Conservation (phyloP, 2,113 vertebrate genomes). For the Reinhardtius hippoglossoides region DNA sequence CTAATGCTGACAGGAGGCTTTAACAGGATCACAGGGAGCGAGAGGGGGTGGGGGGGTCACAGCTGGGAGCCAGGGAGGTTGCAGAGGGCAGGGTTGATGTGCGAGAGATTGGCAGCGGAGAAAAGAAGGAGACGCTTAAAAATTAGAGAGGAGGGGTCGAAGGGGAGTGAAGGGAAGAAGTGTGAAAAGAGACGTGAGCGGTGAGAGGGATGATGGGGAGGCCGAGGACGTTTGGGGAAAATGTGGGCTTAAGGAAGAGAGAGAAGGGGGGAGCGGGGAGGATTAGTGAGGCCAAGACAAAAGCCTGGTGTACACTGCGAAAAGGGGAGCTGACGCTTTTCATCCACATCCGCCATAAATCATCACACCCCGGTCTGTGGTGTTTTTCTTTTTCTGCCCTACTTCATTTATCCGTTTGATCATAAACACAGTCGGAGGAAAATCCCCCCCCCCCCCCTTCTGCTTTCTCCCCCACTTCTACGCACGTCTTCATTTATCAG, state of each 20-base stretch:
- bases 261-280: slow-evolving; percentile 42
- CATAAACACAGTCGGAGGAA: slow-evolving; percentile 17
- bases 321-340: slow-evolving; percentile 42
- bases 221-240: slow-evolving; percentile 18
- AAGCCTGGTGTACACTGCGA: slow-evolving; percentile 42
- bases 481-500: slow-evolving; percentile 15
- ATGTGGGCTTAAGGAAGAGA: slow-evolving; percentile 54
- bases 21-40: slow-evolving; percentile 65
- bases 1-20: slow-evolving; percentile 69
- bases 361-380: slow-evolving; percentile 35
- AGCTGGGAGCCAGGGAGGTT: slow-evolving; percentile 27
- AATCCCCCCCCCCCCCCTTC: slow-evolving; percentile 5
- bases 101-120: slow-evolving; percentile 10
- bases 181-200: not conserved
- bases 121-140: slow-evolving; percentile 50
- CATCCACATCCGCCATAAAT: slow-evolving; percentile 63
- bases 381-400: no score
- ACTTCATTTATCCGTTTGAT: slow-evolving; percentile 37
- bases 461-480: not conserved
- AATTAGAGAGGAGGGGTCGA: slow-evolving; percentile 35
- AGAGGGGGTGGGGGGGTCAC: slow-evolving; percentile 34
- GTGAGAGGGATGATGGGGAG: slow-evolving; percentile 32
- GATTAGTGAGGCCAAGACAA: slow-evolving; percentile 73
- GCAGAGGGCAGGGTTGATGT: slow-evolving; percentile 47
- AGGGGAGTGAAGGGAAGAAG: slow-evolving; percentile 27